Conservation (phyloP, 30 jellyfish, hydroid and myxozoan species). For the Pelagia noctiluca region DNA sequence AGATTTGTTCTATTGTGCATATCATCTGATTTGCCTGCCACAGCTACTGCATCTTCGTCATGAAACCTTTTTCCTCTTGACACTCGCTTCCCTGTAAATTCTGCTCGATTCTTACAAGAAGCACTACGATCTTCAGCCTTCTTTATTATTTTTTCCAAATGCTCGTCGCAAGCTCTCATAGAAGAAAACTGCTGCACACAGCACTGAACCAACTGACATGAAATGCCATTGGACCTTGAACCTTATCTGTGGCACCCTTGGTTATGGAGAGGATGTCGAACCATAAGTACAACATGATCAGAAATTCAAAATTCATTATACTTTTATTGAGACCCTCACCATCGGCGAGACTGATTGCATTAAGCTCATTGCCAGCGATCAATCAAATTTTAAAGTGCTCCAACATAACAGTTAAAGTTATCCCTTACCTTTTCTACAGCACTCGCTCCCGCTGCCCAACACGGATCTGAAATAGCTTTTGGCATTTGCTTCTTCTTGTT, state of each 20-base stretch:
- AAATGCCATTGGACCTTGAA: conserved; percentile 58
- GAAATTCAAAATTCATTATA: conserved; percentile 27
- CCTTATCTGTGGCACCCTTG: conserved; percentile 66
- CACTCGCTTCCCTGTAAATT: conserved; percentile 31
- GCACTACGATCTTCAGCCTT: conserved; percentile 21
- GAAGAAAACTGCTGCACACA: conserved; percentile 38
- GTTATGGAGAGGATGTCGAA: conserved; percentile 44
- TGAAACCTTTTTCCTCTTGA: conserved; percentile 26
- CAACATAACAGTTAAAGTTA: conserved; percentile 30
- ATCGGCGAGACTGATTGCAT: conserved; percentile 32
- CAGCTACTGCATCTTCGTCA: conserved; percentile 40
- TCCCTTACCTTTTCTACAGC: conserved; percentile 39
- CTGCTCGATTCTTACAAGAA: conserved; percentile 23
- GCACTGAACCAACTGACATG: conserved; percentile 30
- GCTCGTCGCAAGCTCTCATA: conserved; percentile 39
- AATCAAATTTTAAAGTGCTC: conserved; percentile 40
- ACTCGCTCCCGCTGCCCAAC: conserved; percentile 45
- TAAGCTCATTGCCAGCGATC: conserved; percentile 37
- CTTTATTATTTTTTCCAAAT: conserved; percentile 4
- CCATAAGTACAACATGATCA: conserved; percentile 32
- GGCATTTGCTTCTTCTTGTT: conserved; percentile 48
- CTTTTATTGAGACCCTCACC: conserved; percentile 42
- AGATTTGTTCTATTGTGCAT: too few species aligned
- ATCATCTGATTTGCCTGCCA: too few species aligned
- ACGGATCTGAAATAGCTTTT: conserved; percentile 37